These are phyloP conservation scores for Tachina fera DNA, from an alignment of 2,888 invertebrate genomes.

Conservation along the genomic window DNA sequence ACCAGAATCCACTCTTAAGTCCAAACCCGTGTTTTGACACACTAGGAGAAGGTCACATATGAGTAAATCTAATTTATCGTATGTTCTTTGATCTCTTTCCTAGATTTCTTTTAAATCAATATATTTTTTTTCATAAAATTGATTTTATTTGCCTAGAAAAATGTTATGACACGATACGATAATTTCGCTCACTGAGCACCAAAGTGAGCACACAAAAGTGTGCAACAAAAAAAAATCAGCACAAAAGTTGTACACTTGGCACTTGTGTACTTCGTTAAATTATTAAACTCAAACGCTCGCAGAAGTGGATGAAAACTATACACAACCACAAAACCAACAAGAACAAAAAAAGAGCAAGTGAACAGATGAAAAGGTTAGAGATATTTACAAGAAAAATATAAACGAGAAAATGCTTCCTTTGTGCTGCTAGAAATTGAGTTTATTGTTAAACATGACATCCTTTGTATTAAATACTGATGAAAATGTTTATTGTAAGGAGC, in stretches of 20 bases:
- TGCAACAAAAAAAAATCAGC: not conserved
- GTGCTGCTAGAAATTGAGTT: slow-evolving; percentile 27
- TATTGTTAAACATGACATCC: slow-evolving; percentile 44
- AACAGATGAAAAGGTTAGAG: not conserved
- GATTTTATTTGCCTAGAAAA: too few species aligned
- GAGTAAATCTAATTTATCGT: too few species aligned
- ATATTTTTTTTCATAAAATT: too few species aligned
- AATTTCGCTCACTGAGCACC: not conserved
- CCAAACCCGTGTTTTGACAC: too few species aligned
- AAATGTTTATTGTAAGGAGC: slow-evolving; percentile 4
- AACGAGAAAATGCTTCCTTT: not conserved
- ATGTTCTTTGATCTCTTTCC: too few species aligned
- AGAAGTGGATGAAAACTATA: slow-evolving; percentile 11
- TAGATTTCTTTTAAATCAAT: too few species aligned
- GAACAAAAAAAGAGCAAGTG: not conserved
- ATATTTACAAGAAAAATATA: slow-evolving; percentile 11
- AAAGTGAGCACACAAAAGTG: too few species aligned
- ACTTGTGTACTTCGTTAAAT: slow-evolving; percentile 59
- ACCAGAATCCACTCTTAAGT: too few species aligned
- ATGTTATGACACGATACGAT: not conserved
- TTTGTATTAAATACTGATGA: slow-evolving; percentile 58
- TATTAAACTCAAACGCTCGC: slow-evolving; percentile 45
- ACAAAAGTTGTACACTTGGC: slow-evolving; percentile 35
- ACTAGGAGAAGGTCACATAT: too few species aligned
- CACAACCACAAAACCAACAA: not conserved